These are phyloP conservation scores for Adineta ricciae DNA, from an alignment of 2,888 invertebrate genomes.

Conservation along the genomic window DNA sequence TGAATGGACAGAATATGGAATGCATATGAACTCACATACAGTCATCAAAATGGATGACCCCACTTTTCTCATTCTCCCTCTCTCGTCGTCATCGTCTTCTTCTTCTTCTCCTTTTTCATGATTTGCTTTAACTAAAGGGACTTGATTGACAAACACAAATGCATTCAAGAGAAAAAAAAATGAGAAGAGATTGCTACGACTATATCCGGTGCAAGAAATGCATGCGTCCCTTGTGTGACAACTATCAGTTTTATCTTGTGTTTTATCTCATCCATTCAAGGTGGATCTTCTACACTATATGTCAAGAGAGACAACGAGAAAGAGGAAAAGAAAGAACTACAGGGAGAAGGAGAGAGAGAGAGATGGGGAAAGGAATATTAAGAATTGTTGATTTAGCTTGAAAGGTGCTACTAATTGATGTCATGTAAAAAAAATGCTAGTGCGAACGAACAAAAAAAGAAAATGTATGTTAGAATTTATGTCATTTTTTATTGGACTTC, in stretches of 20 bases:
- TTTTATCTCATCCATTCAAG: constrained; percentile 7
- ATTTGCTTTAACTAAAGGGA: neutral
- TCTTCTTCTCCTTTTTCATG: neutral
- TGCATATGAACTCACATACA: neutral
- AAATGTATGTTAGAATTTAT: neutral
- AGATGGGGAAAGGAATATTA: too few relatives aligned
- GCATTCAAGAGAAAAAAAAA: neutral
- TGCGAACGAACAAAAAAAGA: neutral
- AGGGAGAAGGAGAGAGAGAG: too few relatives aligned
- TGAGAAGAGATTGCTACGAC: neutral
- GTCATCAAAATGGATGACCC: neutral
- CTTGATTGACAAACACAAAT: neutral
- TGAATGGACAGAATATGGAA: neutral
- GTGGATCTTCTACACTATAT: constrained; percentile 3
- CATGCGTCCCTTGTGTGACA: neutral
- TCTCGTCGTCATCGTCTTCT: neutral
- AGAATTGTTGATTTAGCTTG: constrained; percentile 1
- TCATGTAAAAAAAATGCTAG: neutral
- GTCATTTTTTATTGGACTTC: neutral
- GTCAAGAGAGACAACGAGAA: neutral
- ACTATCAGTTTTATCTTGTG: neutral
- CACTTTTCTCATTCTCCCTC: neutral
- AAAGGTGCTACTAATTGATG: neutral
- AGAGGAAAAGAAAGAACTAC: neutral
- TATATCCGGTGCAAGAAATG: neutral